These are phyloP conservation scores for Sparidentex hasta DNA, from an alignment of 2,797 vertebrate species.

Conservation along the genomic window DNA sequence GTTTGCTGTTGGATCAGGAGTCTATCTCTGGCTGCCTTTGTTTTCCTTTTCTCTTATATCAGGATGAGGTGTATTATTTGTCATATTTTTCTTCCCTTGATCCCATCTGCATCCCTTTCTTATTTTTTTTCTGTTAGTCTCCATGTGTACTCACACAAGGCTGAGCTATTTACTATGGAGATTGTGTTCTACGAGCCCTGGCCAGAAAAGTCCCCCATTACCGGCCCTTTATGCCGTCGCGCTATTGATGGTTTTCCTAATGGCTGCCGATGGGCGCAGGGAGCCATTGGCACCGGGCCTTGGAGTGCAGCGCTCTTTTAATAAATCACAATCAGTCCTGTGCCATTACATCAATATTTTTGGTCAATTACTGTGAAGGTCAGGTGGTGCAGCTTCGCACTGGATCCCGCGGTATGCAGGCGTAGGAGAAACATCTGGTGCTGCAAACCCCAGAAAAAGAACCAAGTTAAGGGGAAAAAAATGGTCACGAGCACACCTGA, in stretches of 20 bases:
- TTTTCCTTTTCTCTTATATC: constrained; percentile 53
- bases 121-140: constrained; percentile 69
- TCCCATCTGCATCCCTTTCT: constrained; percentile 42
- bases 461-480: constrained; percentile 55
- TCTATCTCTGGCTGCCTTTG: constrained; percentile 70
- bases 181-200: constrained; percentile 85
- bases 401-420: constrained; percentile 90
- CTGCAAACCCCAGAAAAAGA: constrained; percentile 61
- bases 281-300: constrained; percentile 96
- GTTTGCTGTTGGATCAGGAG: constrained; percentile 71
- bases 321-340: constrained; percentile 99
- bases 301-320: constrained; percentile 94
- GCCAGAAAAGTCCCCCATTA: constrained; percentile 90
- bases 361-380: constrained; percentile 99
- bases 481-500: constrained; percentile 59
- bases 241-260: constrained; percentile 99
- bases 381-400: constrained; percentile 92
- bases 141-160: constrained; percentile 78
- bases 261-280: constrained; percentile 96
- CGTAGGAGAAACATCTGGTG: constrained; percentile 93
- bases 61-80: constrained; percentile 50
- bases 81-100: constrained; percentile 56
- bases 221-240: constrained; percentile 93
- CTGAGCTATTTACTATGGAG: constrained; percentile 90
- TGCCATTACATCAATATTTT: constrained; percentile 99